phyloP scores from a whole-genome alignment of 2,113 vertebrate species.

The Pholis gunnellus region DNA sequence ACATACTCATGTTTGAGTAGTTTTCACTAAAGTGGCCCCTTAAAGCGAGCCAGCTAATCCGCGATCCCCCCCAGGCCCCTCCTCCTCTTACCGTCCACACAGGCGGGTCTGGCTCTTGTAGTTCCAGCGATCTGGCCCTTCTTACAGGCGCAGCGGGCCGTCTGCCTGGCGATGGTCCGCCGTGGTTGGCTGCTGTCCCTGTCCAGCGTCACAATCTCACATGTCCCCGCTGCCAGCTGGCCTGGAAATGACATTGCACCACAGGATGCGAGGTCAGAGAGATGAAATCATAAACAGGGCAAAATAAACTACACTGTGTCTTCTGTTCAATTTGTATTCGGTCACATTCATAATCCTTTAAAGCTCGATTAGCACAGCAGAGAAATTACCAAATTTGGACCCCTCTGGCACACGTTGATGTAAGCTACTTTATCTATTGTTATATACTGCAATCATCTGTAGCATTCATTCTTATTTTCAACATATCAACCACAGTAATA shows the following conservation, averaged over 20 bases:
- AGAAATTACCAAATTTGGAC: not conserved
- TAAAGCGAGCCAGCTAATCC: slow-evolving; percentile 35
- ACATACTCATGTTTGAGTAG: slow-evolving; percentile 16
- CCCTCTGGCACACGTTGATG: not conserved
- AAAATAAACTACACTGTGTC: slow-evolving; percentile 46
- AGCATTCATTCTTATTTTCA: not conserved
- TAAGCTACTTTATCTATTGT: not conserved
- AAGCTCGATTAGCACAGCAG: slow-evolving; percentile 1
- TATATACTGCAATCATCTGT: not conserved
- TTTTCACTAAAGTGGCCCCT: slow-evolving; percentile 35
- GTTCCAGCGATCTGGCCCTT: slow-evolving; percentile 99
- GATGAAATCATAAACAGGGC: slow-evolving; percentile 63
- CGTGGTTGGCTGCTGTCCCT: slow-evolving; percentile 97
- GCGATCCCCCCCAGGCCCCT: not conserved
- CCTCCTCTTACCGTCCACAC: slow-evolving; percentile 94
- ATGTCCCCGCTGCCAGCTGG: slow-evolving; percentile 98
- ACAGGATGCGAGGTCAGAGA: slow-evolving; percentile 71
- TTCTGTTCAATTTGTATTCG: slow-evolving; percentile 21
- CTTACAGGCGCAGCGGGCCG: slow-evolving; percentile 98
- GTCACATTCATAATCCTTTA: not conserved
- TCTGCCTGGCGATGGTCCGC: slow-evolving; percentile 98
- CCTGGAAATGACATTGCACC: slow-evolving; percentile 86
- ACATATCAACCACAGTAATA: not conserved
- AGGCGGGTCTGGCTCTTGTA: slow-evolving; percentile 97
- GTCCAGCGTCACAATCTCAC: slow-evolving; percentile 98